Evolutionary conservation across 2,113 vertebrate genomes (phyloP).

Genomic region (Silurus meridionalis): DNA sequence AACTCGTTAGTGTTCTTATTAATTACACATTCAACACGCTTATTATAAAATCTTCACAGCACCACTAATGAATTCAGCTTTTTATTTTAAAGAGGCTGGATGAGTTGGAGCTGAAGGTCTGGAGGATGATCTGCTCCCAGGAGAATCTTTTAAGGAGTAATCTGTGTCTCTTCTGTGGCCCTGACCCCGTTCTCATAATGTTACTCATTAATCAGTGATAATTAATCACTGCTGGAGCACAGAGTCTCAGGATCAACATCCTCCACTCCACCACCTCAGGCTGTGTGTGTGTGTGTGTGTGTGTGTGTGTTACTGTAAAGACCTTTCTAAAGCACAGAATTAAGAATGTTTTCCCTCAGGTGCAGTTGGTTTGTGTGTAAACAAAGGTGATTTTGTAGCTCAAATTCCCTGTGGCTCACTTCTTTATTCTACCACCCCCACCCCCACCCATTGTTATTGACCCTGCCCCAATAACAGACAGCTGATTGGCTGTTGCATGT

Average conservation of each 20-base stretch:
- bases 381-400: neutral
- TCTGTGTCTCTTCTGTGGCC: no score
- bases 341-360: neutral
- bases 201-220: conserved; percentile 45
- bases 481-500: no score
- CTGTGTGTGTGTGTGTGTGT: neutral
- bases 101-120: neutral
- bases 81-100: neutral
- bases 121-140: neutral
- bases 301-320: neutral
- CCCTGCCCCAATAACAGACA: no score
- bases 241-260: conserved; percentile 25
- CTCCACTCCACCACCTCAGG: neutral
- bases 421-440: neutral
- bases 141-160: conserved; percentile 10
- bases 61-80: neutral
- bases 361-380: neutral
- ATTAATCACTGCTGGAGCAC: conserved; percentile 47
- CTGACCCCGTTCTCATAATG: conserved; percentile 25
- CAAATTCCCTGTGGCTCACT: neutral
- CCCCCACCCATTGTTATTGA: no score
- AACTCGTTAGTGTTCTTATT: neutral
- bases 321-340: neutral
- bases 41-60: neutral
- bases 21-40: neutral